Percentiles rank a stretch among this genome's conserved stretches.
phyloP scores from a whole-genome alignment of 2,113 vertebrate species.

The Alethe castanea region DNA sequence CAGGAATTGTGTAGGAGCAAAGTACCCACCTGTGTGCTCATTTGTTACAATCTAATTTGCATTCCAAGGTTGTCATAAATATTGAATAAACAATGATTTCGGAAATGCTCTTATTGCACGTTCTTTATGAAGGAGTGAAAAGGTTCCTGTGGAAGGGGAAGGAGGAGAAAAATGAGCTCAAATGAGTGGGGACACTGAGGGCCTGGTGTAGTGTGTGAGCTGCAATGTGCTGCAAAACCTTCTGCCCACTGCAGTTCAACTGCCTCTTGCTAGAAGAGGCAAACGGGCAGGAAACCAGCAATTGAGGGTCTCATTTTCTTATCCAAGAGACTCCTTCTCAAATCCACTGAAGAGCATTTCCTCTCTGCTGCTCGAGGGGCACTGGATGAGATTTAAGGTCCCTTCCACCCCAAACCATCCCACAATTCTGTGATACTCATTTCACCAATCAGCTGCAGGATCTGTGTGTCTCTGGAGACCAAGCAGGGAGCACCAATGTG shows the following conservation, averaged over 20 bases:
- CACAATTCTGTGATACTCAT: background rate
- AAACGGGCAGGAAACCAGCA: background rate
- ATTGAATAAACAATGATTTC: background rate
- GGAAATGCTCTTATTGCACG: background rate
- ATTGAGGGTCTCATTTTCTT: background rate
- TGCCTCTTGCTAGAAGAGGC: background rate
- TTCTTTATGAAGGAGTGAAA: background rate
- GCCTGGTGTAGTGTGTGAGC: background rate
- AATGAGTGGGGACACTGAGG: background rate
- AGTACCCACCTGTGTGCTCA: background rate
- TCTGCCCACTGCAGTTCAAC: background rate
- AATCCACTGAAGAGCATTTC: background rate
- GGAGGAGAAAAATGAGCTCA: background rate
- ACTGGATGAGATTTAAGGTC: fast-evolving
- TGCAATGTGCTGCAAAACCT: background rate
- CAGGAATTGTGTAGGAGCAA: background rate
- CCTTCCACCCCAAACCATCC: background rate
- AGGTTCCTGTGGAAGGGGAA: background rate
- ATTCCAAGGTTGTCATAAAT: background rate
- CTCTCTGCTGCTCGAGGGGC: background rate
- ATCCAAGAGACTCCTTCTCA: background rate
- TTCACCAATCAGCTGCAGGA: background rate
- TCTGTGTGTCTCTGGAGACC: background rate
- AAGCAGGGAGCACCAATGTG: background rate
- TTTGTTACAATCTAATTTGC: background rate